Conservation (phyloP, 1,140 invertebrate species). For the Heliconius hewitsoni region DNA sequence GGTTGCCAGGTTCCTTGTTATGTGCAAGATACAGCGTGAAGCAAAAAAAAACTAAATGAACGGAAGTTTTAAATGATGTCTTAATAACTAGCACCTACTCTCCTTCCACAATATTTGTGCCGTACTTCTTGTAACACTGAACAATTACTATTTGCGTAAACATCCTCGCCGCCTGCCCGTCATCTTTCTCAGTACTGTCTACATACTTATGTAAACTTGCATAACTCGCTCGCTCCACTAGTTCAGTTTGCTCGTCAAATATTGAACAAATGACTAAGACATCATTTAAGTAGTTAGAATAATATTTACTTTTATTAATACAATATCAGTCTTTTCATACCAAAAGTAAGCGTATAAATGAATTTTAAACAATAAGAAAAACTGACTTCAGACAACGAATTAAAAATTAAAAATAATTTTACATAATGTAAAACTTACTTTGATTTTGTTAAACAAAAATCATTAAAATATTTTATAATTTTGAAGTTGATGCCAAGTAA, state of each 20-base stretch:
- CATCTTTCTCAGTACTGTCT: slow-evolving; percentile 10
- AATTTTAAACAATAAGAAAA: too few relatives aligned
- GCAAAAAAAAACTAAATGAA: background rate
- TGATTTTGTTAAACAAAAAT: too few relatives aligned
- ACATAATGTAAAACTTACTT: too few relatives aligned
- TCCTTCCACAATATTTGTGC: background rate
- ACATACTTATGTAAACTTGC: slow-evolving; percentile 10
- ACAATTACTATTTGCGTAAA: slow-evolving; percentile 7
- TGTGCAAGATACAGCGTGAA: background rate
- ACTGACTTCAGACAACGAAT: too few relatives aligned
- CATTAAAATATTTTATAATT: too few relatives aligned
- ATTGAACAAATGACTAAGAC: background rate
- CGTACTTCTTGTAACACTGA: background rate
- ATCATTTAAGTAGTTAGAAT: background rate
- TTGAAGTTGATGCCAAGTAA: too few relatives aligned
- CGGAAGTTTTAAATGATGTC: background rate
- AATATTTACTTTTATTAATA: background rate
- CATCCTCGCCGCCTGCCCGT: background rate
- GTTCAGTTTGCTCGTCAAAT: background rate
- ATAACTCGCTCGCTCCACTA: slow-evolving; percentile 3
- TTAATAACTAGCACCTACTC: background rate
- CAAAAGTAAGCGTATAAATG: background rate
- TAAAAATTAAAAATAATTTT: too few relatives aligned
- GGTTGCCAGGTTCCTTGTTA: background rate
- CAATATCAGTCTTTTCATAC: background rate